Evolutionary conservation across 2,888 invertebrate genomes (phyloP).

Genomic region (Thelaira solivaga): DNA sequence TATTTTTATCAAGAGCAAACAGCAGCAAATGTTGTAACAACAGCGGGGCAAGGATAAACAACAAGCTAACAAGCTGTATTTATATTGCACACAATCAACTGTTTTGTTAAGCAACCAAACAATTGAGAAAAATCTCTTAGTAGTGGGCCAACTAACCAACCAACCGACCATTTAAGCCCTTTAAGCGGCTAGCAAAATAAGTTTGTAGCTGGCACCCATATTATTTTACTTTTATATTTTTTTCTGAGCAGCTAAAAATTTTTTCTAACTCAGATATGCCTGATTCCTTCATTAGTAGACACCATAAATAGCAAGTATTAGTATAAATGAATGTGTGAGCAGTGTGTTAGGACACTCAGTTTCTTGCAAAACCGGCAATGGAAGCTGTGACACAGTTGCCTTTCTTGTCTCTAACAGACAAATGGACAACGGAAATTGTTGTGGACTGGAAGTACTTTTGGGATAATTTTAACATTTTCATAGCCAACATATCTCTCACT

Average conservation of each 20-base stretch:
- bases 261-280: not conserved
- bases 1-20: conserved; percentile 31
- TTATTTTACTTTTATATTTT: too few relatives aligned
- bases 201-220: not conserved
- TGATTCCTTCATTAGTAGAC: conserved; percentile 4
- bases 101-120: conserved; percentile 51
- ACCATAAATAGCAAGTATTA: not conserved
- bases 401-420: conserved; percentile 41
- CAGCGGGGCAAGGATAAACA: conserved; percentile 9
- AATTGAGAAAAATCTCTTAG: conserved; percentile 43
- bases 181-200: conserved; percentile 12
- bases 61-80: conserved; percentile 55
- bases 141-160: not conserved
- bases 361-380: not conserved
- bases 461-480: conserved; percentile 53
- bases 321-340: not conserved
- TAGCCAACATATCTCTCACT: too few relatives aligned
- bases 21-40: conserved; percentile 37
- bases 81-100: conserved; percentile 48
- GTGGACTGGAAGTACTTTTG: conserved; percentile 68
- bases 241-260: conserved; percentile 3
- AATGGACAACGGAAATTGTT: conserved; percentile 66
- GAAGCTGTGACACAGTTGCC: conserved; percentile 56
- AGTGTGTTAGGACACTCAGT: not conserved
- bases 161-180: conserved; percentile 3